Evolutionary conservation across 2,113 vertebrate species (phyloP).

Genomic region (Cyanoderma ruficeps): DNA sequence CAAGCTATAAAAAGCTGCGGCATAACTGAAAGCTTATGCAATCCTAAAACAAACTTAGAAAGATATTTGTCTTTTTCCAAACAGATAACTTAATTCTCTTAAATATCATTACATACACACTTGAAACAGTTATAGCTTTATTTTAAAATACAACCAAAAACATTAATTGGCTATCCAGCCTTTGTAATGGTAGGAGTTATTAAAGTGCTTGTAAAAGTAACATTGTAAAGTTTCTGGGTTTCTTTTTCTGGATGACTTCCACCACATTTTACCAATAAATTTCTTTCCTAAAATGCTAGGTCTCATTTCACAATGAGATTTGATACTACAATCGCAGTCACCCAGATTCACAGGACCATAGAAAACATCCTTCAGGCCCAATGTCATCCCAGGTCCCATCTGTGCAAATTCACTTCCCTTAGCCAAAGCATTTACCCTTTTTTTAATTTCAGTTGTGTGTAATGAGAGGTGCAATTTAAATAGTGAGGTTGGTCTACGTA

Average conservation of each 20-base stretch:
- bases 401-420: background rate
- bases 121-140: background rate
- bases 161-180: background rate
- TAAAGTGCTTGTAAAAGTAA: background rate
- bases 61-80: background rate
- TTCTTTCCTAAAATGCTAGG: background rate
- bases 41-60: background rate
- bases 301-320: background rate
- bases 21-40: constrained; percentile 49
- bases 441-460: background rate
- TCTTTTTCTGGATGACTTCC: background rate
- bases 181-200: background rate
- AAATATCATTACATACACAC: background rate
- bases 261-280: background rate
- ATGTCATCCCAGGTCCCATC: background rate
- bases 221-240: background rate
- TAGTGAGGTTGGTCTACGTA: background rate
- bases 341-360: background rate
- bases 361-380: background rate
- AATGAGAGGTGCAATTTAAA: background rate
- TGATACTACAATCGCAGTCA: background rate
- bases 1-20: constrained; percentile 68
- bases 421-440: background rate
- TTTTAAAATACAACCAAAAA: background rate
- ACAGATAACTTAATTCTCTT: background rate